Evolutionary conservation across 2,113 vertebrate genomes (phyloP), one percentile per base, ranked within the genome.

Genomic region (Trichechus manatus): DNA sequence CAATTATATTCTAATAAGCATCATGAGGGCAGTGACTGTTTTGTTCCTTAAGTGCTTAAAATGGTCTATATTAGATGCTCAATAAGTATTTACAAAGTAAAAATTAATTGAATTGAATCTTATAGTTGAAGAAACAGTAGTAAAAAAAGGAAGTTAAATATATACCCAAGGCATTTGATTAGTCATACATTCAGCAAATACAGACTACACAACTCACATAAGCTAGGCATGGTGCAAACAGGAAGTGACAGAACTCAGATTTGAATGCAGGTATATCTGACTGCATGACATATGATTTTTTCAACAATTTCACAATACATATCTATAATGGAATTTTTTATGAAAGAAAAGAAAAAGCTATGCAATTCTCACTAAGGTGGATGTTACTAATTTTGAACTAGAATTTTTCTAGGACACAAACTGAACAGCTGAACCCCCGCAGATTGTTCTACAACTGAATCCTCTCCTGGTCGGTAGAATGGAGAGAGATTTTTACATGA

Each of bases 401-500:
- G 36, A 72, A 61, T 59, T 88, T 82, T 72, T 89, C 33, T 64
- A 66, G 27, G 56, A 95, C 92, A 31, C 15, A 89, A 19, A 64
- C 17, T 66, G 3, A 93, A 17, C n/a, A 94, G 19, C 44, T 83
- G 39, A 87, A 93, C 23, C 25, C 4, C 66, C 3, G 6, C 85
- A 63, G 17, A 79, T 95, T 91, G 74, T 63, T 92, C 9, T 91
- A 68, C 5, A 88, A 33, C 33, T 20, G 50, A 90, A 78, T 88
- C 13, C 3, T 94, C 17, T 90, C 44, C 31, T n/a, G 27, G 74
- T 53, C 50, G 53, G 47, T 50, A 90, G 72, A 90, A 87, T 19
- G 11, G 50, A 91, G 23, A 97, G 44, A 82, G 63, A 87, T 92
- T 94, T 94, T 89, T 84, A 33, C 4, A 47, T 90, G 53, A 56